phyloP scores from a whole-genome alignment of 2,797 vertebrate genomes.

The Apogon hyalosoma region DNA sequence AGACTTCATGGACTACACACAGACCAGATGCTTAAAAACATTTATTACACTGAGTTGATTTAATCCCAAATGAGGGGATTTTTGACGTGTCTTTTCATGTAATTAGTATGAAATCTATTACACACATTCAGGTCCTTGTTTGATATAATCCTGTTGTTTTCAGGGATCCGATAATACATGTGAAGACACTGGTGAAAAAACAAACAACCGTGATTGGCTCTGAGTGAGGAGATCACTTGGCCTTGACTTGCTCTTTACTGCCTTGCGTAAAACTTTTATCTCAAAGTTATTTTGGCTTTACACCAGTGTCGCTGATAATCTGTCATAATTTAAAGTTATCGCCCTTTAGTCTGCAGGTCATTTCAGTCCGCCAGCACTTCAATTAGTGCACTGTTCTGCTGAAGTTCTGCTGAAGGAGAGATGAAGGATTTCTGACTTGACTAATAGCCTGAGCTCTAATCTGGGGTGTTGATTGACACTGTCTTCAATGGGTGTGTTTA shows the following conservation, averaged over 20 bases:
- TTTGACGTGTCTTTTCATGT: too few relatives aligned
- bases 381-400: slow-evolving; percentile 40
- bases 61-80: neutral
- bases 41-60: neutral
- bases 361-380: slow-evolving; percentile 35
- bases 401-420: slow-evolving; percentile 62
- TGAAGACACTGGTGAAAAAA: neutral
- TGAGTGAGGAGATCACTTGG: slow-evolving; percentile 11
- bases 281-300: slow-evolving; percentile 34
- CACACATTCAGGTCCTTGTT: neutral
- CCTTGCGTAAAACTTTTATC: slow-evolving; percentile 36
- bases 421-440: slow-evolving; percentile 68
- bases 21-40: slow-evolving; percentile 31
- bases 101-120: neutral
- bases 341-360: slow-evolving; percentile 27
- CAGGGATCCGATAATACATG: neutral
- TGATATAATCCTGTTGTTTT: neutral
- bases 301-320: slow-evolving; percentile 36
- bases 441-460: slow-evolving; percentile 65
- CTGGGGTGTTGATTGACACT: slow-evolving; percentile 69
- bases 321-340: slow-evolving; percentile 34
- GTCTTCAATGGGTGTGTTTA: slow-evolving; percentile 68
- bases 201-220: neutral
- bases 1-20: slow-evolving; percentile 23
- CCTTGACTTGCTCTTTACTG: slow-evolving; percentile 10